Evolutionary conservation across 2,888 invertebrate species (phyloP).

Genomic region (Hipparchia semele): DNA sequence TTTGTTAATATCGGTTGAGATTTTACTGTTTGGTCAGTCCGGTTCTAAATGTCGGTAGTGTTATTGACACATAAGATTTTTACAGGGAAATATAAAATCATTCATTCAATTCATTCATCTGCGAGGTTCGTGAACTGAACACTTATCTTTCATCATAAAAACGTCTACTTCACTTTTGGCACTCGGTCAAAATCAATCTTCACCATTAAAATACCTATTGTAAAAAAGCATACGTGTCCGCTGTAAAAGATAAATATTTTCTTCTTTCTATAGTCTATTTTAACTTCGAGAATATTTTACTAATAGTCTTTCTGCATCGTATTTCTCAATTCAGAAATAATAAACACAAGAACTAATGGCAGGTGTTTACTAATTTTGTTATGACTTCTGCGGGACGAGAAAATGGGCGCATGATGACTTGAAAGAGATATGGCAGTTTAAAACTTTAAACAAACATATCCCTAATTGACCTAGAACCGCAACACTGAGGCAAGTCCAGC

Average conservation of each 20-base stretch:
- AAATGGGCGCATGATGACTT: too few species aligned
- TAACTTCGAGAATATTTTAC: not conserved
- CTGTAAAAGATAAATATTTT: not conserved
- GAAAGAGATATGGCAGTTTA: too few species aligned
- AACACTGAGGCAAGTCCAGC: too few species aligned
- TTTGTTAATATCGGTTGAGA: too few species aligned
- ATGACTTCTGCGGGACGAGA: too few species aligned
- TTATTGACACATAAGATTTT: not conserved
- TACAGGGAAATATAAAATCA: not conserved
- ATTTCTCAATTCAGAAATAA: too few species aligned
- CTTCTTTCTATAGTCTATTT: not conserved
- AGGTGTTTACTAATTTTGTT: too few species aligned
- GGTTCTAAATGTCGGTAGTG: not conserved
- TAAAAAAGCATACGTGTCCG: not conserved
- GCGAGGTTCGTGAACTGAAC: not conserved
- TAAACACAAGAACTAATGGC: too few species aligned
- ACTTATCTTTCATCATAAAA: conserved; percentile 1
- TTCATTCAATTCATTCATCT: conserved; percentile 7
- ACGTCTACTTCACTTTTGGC: not conserved
- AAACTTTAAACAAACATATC: too few species aligned
- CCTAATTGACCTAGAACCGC: too few species aligned
- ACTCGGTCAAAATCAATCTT: not conserved
- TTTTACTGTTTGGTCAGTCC: too few species aligned
- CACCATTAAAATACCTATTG: not conserved
- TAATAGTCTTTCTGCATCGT: not conserved